Percentiles rank a stretch among this genome's conserved stretches.
phyloP scores from a whole-genome alignment of 2,888 invertebrate species.

The Diarsia rubi region DNA sequence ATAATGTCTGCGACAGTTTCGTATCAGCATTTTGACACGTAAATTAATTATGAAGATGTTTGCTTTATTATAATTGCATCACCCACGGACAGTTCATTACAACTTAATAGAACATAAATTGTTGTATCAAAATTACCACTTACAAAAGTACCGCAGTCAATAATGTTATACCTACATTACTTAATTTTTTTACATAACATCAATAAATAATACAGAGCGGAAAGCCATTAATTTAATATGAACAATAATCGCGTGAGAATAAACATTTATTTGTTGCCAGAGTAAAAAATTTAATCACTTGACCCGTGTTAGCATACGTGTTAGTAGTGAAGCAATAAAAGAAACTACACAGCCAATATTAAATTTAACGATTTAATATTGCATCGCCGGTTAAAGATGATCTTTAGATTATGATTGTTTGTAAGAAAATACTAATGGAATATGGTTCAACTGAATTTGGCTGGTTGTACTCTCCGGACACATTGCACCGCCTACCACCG shows the following conservation, averaged over 20 bases:
- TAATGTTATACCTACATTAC: conserved; percentile 66
- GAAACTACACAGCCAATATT: conserved; percentile 88
- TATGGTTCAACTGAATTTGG: conserved; percentile 78
- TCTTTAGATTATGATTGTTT: conserved; percentile 71
- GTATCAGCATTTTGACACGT: conserved; percentile 81
- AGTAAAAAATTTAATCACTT: conserved; percentile 82
- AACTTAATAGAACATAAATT: conserved; percentile 56
- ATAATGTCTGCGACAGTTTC: conserved; percentile 76
- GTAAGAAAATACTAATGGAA: conserved; percentile 68
- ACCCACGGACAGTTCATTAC: conserved; percentile 58
- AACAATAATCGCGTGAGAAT: conserved; percentile 88
- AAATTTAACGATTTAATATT: conserved; percentile 90
- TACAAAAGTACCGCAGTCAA: conserved; percentile 50
- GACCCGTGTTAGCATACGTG: conserved; percentile 84
- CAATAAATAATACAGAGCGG: conserved; percentile 77
- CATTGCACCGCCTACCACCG: conserved; percentile 87
- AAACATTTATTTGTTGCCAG: conserved; percentile 85
- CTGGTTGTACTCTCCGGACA: conserved; percentile 75
- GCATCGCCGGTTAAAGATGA: conserved; percentile 80
- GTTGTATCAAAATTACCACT: conserved; percentile 57
- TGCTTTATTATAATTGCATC: conserved; percentile 76
- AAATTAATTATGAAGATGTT: conserved; percentile 76
- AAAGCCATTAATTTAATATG: conserved; percentile 79
- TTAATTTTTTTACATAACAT: conserved; percentile 73
- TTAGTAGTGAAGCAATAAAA: conserved; percentile 89